A percentile compares a stretch with the other conserved stretches of the same genome.
Evolutionary conservation across 2,797 vertebrate genomes (phyloP).

Genomic region (Acanthornis magna): DNA sequence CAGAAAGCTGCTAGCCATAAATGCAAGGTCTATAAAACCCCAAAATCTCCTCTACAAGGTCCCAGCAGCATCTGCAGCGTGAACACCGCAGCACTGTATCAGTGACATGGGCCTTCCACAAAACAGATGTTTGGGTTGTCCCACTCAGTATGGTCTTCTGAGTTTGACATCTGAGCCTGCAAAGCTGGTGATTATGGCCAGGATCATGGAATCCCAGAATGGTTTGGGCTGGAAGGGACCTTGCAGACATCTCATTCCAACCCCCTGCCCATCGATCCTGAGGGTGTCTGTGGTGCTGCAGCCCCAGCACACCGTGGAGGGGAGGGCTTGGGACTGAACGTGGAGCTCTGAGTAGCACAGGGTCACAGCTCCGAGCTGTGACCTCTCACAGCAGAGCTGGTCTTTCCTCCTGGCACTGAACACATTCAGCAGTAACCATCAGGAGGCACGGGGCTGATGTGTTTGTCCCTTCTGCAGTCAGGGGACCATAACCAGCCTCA

Average conservation of each 20-base stretch:
- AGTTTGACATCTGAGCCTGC: background rate
- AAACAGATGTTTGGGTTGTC: background rate
- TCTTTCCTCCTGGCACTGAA: background rate
- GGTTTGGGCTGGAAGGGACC: background rate
- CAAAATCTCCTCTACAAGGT: background rate
- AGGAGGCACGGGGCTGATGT: background rate
- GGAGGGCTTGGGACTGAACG: background rate
- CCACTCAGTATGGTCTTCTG: rapidly evolving
- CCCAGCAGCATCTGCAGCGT: background rate
- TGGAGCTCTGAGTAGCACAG: rapidly evolving
- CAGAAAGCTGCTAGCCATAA: background rate
- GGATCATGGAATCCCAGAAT: background rate
- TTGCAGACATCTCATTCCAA: background rate
- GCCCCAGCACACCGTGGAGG: rapidly evolving
- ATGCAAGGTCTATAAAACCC: background rate
- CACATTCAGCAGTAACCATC: background rate
- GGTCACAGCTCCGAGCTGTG: background rate
- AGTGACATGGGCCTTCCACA: rapidly evolving
- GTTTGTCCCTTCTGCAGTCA: background rate
- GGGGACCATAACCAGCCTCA: background rate
- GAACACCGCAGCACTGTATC: rapidly evolving
- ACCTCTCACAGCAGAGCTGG: background rate
- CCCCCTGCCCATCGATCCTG: rapidly evolving
- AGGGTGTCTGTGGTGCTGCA: background rate
- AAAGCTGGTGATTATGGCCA: rapidly evolving